Evolutionary conservation across 2,113 vertebrate species (phyloP), one percentile per base, ranked within the genome.

Genomic region (Sturnus vulgaris): DNA sequence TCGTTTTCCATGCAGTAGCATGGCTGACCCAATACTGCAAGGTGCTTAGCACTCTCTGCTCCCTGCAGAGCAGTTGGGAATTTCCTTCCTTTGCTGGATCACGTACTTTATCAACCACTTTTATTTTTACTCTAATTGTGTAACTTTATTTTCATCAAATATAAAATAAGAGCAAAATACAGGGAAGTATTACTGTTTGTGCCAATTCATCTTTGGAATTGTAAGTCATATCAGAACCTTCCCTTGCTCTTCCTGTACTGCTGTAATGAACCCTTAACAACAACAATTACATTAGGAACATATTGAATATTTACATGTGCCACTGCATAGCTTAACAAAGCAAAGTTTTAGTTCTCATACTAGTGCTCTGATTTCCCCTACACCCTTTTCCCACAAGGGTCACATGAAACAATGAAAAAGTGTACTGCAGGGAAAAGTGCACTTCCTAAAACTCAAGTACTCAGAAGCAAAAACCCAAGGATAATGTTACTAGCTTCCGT

Each of bases 191-290:
- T 81, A 60, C 50, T 83, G 15, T 63, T 68, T 50, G 73, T 88
- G 95, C 97, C 97, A 97, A 96, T 92, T 97, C 71, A 86, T 53
- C 37, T 79, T 52, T 66, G 76, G 83, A 68, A 98, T 98, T 98
- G 97, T 98, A 96, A 93, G 63, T 95, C 93, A 15, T 98, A 98
- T 98, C 97, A 97, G 96, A 97, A 94, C 90, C 61, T 89, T 92
- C 86, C 90, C 81, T 61, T 80, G 63, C 95, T 95, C 87, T 98
- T 98, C 98, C 98, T 98, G 97, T 96, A 65, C 90, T 94, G 35
- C 79, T 95, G 86, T 40, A 93, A 88, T 6, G 53, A 90, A 80
- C 17, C 76, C 66, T 17, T 94, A 97, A 95, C 72, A 94, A 95
- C 75, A 97, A 96, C 90, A 91, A 96, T 91, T 96, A 94, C 95